phyloP scores from a whole-genome alignment of 2,113 vertebrate genomes.

The Percopsis transmontana region DNA sequence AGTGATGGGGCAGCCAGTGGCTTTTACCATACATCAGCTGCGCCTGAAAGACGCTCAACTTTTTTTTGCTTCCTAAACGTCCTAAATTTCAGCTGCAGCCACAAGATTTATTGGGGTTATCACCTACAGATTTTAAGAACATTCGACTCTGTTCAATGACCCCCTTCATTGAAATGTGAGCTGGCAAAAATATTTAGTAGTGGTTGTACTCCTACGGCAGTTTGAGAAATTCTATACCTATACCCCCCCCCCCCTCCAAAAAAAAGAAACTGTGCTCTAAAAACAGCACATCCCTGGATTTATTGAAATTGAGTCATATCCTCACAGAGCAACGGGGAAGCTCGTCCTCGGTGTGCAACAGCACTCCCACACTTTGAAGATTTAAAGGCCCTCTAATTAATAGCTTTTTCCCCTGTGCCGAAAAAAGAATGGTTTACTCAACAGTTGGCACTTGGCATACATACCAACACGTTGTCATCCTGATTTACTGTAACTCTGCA shows the following conservation, averaged over 20 bases:
- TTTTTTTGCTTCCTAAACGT: slow-evolving; percentile 60
- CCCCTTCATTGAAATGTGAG: slow-evolving; percentile 1
- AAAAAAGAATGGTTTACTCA: slow-evolving; percentile 70
- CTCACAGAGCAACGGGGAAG: slow-evolving; percentile 71
- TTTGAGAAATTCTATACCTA: not conserved
- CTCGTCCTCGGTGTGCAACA: slow-evolving; percentile 41
- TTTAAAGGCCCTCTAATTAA: slow-evolving; percentile 78
- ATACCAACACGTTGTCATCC: slow-evolving; percentile 77
- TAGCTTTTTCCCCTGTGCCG: slow-evolving; percentile 65
- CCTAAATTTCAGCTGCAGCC: slow-evolving; percentile 9
- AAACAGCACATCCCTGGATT: slow-evolving; percentile 62
- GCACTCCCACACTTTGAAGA: slow-evolving; percentile 73
- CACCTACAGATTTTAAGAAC: slow-evolving; percentile 3
- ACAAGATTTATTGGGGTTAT: slow-evolving; percentile 11
- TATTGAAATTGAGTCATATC: slow-evolving; percentile 73
- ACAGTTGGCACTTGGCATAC: slow-evolving; percentile 75
- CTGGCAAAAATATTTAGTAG: not conserved
- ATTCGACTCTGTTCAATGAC: too few species aligned
- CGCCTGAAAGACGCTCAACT: slow-evolving; percentile 41
- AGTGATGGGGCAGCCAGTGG: slow-evolving; percentile 29
- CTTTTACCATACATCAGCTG: slow-evolving; percentile 31
- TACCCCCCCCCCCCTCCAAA: too few species aligned
- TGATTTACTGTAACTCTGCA: slow-evolving; percentile 74
- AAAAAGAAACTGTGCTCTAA: slow-evolving; percentile 42
- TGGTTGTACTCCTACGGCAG: slow-evolving; percentile 6